Percentiles rank a stretch among this genome's conserved stretches.
These are phyloP conservation scores for Trematomus loennbergii DNA, from an alignment of 2,113 vertebrate species.

Conservation along the genomic window DNA sequence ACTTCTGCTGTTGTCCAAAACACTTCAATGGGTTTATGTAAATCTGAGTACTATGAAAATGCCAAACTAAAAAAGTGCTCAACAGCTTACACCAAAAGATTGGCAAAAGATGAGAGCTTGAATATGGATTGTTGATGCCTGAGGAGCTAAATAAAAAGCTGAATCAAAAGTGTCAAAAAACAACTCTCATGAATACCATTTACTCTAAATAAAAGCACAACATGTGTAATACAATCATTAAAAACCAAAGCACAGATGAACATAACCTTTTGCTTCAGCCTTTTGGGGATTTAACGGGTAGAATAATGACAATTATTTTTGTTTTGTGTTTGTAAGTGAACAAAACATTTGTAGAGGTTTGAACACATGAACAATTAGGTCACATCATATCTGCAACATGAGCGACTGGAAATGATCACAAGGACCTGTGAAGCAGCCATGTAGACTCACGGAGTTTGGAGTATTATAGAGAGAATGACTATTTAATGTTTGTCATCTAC, in stretches of 20 bases:
- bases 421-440: not conserved
- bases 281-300: not conserved
- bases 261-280: not conserved
- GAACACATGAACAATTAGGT: not conserved
- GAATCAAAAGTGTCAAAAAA: constrained; percentile 11
- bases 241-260: constrained; percentile 12
- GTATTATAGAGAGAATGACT: constrained; percentile 8
- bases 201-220: constrained; percentile 15
- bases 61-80: not conserved
- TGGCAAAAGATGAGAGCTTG: constrained; percentile 28
- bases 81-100: not conserved
- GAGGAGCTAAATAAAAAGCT: constrained; percentile 2
- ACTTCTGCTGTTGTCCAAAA: constrained; percentile 11
- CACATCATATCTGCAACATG: not conserved
- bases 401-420: not conserved
- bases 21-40: constrained; percentile 8
- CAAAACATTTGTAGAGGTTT: not conserved
- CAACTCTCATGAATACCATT: not conserved
- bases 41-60: not conserved
- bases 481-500: constrained; percentile 15
- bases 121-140: constrained; percentile 28
- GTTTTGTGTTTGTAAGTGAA: not conserved
- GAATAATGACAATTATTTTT: not conserved
- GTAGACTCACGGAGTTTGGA: not conserved
- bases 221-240: not conserved